Conservation (phyloP, 2,113 vertebrate species). For the Phalacrocorax pelagicus region DNA sequence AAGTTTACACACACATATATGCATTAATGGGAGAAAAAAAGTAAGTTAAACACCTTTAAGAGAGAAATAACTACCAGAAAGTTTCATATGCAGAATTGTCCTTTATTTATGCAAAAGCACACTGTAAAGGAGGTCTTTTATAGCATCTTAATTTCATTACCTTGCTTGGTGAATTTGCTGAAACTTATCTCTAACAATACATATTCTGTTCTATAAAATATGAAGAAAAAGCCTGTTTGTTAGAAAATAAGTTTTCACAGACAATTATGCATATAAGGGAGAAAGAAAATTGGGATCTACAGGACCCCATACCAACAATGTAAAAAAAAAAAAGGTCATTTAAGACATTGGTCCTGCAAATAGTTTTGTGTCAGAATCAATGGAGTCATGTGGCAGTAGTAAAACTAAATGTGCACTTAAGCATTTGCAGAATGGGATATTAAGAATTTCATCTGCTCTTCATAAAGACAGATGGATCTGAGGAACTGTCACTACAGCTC, state of each 20-base stretch:
- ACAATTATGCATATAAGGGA: not conserved
- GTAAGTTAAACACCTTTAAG: not conserved
- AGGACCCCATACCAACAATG: not conserved
- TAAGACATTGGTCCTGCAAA: not conserved
- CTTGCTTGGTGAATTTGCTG: not conserved
- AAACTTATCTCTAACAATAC: not conserved
- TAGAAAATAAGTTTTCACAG: not conserved
- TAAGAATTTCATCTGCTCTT: not conserved
- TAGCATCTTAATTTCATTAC: not conserved
- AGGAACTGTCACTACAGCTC: not conserved
- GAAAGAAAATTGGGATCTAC: not conserved
- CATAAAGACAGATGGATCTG: not conserved
- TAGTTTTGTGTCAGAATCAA: not conserved
- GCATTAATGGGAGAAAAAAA: not conserved
- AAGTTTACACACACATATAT: not conserved
- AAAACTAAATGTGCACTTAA: not conserved
- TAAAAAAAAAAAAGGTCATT: no score
- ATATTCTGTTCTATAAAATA: not conserved
- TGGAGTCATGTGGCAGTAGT: not conserved
- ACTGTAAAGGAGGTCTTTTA: not conserved
- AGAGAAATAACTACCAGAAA: not conserved
- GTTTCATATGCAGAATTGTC: not conserved
- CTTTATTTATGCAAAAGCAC: not conserved
- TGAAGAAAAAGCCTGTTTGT: not conserved
- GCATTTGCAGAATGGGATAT: not conserved